These are phyloP conservation scores for Phyllotreta cruciferae DNA, from an alignment of 2,888 invertebrate genomes.

Conservation along the genomic window DNA sequence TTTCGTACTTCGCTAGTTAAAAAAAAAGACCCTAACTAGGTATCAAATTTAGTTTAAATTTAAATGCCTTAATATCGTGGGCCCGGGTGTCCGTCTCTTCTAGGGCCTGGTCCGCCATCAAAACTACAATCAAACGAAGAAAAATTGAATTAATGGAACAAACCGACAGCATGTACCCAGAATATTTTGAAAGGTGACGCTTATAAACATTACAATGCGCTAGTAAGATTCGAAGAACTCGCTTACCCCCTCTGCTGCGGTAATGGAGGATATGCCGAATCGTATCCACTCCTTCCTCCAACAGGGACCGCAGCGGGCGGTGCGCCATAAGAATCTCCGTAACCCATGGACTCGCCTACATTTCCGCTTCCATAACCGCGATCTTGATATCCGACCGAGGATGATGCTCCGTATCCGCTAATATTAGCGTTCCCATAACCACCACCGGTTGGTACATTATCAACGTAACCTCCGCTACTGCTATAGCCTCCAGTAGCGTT, in stretches of 20 bases:
- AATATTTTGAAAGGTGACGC: slow-evolving; percentile 39
- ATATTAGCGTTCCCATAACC: slow-evolving; percentile 37
- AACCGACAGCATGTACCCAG: too few species aligned
- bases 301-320: slow-evolving; percentile 17
- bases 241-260: slow-evolving; percentile 47
- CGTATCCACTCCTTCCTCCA: slow-evolving; percentile 45
- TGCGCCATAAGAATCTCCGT: slow-evolving; percentile 36
- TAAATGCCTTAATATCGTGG: too few species aligned
- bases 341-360: slow-evolving; percentile 22
- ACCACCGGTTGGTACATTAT: slow-evolving; percentile 17
- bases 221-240: slow-evolving; percentile 46
- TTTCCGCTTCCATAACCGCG: slow-evolving; percentile 31
- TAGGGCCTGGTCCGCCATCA: too few species aligned
- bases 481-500: slow-evolving; percentile 27
- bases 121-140: too few species aligned
- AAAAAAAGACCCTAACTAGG: too few species aligned
- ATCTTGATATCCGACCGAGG: slow-evolving; percentile 35
- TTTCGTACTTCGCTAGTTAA: too few species aligned
- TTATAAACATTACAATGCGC: slow-evolving; percentile 40
- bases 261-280: slow-evolving; percentile 46
- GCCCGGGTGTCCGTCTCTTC: too few species aligned
- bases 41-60: too few species aligned
- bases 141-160: too few species aligned
- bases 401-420: slow-evolving; percentile 38
- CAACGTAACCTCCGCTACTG: slow-evolving; percentile 12